Conservation (phyloP, 2,888 invertebrate genomes). For the Hemicrepidius hirtus region DNA sequence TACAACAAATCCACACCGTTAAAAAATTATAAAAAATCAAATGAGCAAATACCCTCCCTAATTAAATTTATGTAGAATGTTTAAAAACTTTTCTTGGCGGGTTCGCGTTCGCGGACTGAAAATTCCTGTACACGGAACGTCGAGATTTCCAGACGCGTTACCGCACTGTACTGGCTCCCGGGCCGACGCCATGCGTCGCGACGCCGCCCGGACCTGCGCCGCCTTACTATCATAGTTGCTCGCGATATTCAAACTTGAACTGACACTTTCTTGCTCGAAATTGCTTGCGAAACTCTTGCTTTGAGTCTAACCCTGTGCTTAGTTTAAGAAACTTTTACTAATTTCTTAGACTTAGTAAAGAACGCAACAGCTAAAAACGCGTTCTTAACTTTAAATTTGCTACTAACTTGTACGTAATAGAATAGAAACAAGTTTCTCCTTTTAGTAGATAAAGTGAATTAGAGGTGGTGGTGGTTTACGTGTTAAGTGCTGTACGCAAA, state of each 20-base stretch:
- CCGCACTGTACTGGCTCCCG: slow-evolving; percentile 75
- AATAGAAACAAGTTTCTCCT: not conserved
- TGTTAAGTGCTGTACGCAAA: slow-evolving; percentile 19
- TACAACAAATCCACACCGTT: no score
- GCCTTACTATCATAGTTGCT: slow-evolving; percentile 48
- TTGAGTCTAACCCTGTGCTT: not conserved
- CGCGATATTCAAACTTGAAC: slow-evolving; percentile 40
- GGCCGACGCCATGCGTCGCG: slow-evolving; percentile 74
- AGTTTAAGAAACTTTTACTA: slow-evolving; percentile 4
- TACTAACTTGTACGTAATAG: not conserved
- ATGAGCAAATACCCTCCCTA: no score
- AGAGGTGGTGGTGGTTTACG: slow-evolving; percentile 7
- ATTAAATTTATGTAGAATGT: not conserved
- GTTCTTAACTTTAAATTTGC: no score
- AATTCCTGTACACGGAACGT: slow-evolving; percentile 39
- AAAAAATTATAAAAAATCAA: no score
- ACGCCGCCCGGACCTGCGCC: slow-evolving; percentile 73
- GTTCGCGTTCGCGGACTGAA: slow-evolving; percentile 26
- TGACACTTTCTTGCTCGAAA: slow-evolving; percentile 39
- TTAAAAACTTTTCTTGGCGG: slow-evolving; percentile 17
- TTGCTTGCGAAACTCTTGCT: slow-evolving; percentile 23
- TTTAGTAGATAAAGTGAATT: slow-evolving; percentile 8
- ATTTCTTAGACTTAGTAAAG: not conserved
- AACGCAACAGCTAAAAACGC: not conserved
- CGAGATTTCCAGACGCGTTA: slow-evolving; percentile 57